Conservation (phyloP, 2,113 vertebrate genomes). For the Tragelaphus strepsiceros region DNA sequence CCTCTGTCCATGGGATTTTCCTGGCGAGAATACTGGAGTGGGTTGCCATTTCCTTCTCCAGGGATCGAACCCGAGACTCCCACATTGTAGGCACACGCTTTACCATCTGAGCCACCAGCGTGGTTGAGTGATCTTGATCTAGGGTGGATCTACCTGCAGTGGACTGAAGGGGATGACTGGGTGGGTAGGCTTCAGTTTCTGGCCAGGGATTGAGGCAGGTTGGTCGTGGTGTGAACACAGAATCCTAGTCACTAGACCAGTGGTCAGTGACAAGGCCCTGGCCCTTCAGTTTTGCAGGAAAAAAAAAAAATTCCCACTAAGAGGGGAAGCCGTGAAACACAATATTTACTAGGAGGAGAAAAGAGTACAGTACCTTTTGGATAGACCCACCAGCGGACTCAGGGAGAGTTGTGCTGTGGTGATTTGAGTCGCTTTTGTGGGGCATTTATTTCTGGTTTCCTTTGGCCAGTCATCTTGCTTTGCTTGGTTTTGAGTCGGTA, state of each 20-base stretch:
- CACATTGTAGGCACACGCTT: no score
- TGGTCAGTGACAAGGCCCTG: background rate
- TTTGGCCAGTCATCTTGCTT: background rate
- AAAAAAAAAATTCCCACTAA: background rate
- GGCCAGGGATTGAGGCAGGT: background rate
- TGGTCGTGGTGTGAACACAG: background rate
- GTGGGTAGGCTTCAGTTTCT: background rate
- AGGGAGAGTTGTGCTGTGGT: background rate
- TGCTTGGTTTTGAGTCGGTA: background rate
- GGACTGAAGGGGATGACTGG: background rate
- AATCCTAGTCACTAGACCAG: background rate
- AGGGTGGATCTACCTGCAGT: background rate
- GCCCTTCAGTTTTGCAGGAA: background rate
- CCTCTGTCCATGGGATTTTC: no score
- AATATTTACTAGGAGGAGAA: background rate
- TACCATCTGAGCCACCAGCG: no score
- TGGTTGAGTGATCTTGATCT: background rate
- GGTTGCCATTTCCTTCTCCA: no score
- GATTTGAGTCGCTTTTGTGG: background rate
- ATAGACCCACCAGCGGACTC: background rate
- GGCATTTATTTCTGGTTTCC: background rate
- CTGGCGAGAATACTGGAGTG: no score
- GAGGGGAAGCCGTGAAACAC: background rate
- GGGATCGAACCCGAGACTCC: no score
- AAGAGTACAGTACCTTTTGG: background rate